Conservation (phyloP, 2,888 invertebrate species). For the Teinopalpus imperialis region DNA sequence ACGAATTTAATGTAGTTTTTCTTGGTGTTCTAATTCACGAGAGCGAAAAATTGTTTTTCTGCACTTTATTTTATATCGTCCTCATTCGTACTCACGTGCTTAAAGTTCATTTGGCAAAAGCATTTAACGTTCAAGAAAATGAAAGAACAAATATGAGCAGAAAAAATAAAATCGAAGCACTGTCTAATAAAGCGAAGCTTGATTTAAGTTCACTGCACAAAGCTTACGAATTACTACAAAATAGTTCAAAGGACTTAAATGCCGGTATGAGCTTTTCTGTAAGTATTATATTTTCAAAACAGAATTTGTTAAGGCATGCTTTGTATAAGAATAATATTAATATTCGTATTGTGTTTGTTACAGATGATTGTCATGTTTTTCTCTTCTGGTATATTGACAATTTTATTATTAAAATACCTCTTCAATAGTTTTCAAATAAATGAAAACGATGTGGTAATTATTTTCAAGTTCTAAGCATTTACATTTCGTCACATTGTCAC, state of each 20-base stretch:
- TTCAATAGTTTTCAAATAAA: constrained; percentile 8
- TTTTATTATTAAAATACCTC: constrained; percentile 17
- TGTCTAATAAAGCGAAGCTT: not conserved
- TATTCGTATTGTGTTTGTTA: not conserved
- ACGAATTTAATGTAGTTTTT: constrained; percentile 11
- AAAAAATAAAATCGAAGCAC: not conserved
- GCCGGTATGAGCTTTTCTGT: constrained; percentile 21
- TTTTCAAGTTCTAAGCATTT: not conserved
- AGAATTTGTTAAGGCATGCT: no score
- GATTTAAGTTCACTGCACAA: constrained; percentile 19
- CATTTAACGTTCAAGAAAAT: not conserved
- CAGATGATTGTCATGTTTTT: constrained; percentile 23
- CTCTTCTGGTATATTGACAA: constrained; percentile 17
- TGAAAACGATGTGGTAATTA: constrained; percentile 10
- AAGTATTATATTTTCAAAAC: no score
- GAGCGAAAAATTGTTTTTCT: constrained; percentile 27
- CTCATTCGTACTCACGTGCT: constrained; percentile 26
- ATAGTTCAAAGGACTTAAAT: constrained; percentile 16
- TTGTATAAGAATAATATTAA: no score
- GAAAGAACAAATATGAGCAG: not conserved
- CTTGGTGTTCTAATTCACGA: constrained; percentile 26
- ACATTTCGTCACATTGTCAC: no score
- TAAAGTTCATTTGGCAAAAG: constrained; percentile 23
- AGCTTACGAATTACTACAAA: constrained; percentile 15
- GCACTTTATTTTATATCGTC: constrained; percentile 23